phyloP scores from a whole-genome alignment of 2,888 invertebrate species.

The Teleiodes luculella region DNA sequence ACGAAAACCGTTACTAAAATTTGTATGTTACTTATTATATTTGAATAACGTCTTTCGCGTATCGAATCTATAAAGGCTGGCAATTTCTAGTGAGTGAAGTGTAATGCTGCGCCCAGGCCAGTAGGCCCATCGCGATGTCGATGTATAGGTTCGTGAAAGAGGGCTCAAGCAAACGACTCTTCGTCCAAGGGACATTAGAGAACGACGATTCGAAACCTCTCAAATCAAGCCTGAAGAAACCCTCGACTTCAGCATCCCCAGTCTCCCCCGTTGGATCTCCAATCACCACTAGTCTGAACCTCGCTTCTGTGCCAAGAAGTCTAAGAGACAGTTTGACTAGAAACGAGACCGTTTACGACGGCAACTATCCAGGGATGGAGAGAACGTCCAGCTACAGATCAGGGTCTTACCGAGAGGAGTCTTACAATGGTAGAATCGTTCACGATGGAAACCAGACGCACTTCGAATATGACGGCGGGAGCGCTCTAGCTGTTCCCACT shows the following conservation, averaged over 20 bases:
- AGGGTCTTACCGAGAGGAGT: slow-evolving; percentile 64
- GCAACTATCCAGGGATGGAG: slow-evolving; percentile 70
- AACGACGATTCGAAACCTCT: slow-evolving; percentile 77
- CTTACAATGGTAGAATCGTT: slow-evolving; percentile 67
- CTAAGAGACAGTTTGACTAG: slow-evolving; percentile 73
- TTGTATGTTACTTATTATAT: background rate
- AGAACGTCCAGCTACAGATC: slow-evolving; percentile 60
- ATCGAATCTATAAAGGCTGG: slow-evolving; percentile 52
- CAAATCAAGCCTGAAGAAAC: slow-evolving; percentile 75
- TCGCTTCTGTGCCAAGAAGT: slow-evolving; percentile 76
- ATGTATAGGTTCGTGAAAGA: slow-evolving; percentile 91
- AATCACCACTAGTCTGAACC: slow-evolving; percentile 80
- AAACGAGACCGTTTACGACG: slow-evolving; percentile 72
- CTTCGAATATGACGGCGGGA: slow-evolving; percentile 70
- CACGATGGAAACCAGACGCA: slow-evolving; percentile 74
- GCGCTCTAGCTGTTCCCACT: slow-evolving; percentile 63
- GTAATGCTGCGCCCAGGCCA: slow-evolving; percentile 57
- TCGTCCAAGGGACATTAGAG: slow-evolving; percentile 86
- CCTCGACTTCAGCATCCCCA: slow-evolving; percentile 35
- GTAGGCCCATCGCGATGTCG: slow-evolving; percentile 72
- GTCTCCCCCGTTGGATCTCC: slow-evolving; percentile 78
- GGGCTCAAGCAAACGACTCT: slow-evolving; percentile 81
- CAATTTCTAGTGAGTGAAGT: slow-evolving; percentile 46
- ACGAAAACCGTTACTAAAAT: background rate
- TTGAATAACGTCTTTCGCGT: slow-evolving; percentile 4